A percentile compares a stretch with the other conserved stretches of the same genome.
Conservation (phyloP, 2,888 invertebrate genomes). For the Pinctada fucata region DNA sequence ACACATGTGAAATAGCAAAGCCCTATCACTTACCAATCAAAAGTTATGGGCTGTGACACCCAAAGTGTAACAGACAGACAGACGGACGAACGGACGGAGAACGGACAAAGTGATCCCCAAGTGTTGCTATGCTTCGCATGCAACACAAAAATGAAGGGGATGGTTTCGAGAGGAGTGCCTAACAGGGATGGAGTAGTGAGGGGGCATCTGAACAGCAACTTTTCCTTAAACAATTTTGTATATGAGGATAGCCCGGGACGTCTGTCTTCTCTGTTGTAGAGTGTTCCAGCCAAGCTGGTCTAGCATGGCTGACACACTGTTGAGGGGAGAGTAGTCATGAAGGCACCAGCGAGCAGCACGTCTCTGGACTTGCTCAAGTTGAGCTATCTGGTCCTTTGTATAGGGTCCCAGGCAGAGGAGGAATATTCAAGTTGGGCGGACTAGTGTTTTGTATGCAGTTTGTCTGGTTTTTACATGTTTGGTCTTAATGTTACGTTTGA, state of each 20-base stretch:
- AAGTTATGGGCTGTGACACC: too few species aligned
- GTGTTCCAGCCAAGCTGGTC: neutral
- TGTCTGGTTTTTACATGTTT: neutral
- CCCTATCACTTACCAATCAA: too few species aligned
- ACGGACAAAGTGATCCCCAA: too few species aligned
- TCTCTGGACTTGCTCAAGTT: too few species aligned
- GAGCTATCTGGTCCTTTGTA: neutral
- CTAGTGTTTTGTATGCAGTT: neutral
- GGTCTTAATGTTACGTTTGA: neutral
- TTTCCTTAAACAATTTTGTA: neutral
- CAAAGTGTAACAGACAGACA: too few species aligned
- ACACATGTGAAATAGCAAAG: too few species aligned
- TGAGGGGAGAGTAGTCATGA: neutral
- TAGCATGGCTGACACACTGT: neutral
- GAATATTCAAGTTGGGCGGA: neutral
- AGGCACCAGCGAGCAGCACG: neutral
- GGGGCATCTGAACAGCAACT: neutral
- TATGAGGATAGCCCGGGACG: accelerated
- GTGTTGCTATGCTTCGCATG: too few species aligned
- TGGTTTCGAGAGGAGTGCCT: neutral
- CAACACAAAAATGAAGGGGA: neutral
- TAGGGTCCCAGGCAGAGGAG: neutral
- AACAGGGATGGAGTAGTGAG: neutral
- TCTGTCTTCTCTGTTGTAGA: neutral
- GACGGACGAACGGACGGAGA: too few species aligned